Evolutionary conservation across 2,888 invertebrate genomes (phyloP).

Genomic region (Diachrysia chrysitis): DNA sequence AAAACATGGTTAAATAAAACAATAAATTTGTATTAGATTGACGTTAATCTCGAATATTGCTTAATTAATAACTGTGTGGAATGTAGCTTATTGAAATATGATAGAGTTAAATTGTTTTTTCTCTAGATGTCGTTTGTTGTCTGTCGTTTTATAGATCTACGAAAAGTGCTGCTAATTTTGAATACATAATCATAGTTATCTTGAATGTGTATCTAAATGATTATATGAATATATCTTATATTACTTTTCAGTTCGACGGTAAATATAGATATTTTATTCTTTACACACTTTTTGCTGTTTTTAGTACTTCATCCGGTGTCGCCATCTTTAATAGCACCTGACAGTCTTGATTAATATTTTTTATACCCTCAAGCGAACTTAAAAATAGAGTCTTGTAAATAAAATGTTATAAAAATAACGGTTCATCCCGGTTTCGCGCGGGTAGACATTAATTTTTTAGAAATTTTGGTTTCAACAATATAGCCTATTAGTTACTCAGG

Average conservation of each 20-base stretch:
- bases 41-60: not conserved
- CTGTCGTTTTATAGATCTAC: too few species aligned
- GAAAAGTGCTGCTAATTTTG: too few species aligned
- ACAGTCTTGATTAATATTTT: not conserved
- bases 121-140: not conserved
- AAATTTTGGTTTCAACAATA: too few species aligned
- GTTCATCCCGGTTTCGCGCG: too few species aligned
- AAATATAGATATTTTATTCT: not conserved
- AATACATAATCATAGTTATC: too few species aligned
- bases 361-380: not conserved
- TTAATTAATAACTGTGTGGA: not conserved
- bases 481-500: too few species aligned
- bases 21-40: not conserved
- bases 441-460: too few species aligned
- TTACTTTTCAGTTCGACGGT: not conserved
- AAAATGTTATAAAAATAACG: too few species aligned
- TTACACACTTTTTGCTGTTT: not conserved
- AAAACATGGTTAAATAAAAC: slow-evolving; percentile 10
- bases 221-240: not conserved
- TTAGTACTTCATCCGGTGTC: not conserved
- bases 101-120: not conserved
- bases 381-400: too few species aligned
- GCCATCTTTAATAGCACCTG: not conserved
- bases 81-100: not conserved
- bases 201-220: too few species aligned